Percentiles rank a stretch among this genome's conserved stretches.
These are phyloP conservation scores for Diplogasteroides magnus DNA, from an alignment of 1,140 invertebrate species.

Conservation along the genomic window DNA sequence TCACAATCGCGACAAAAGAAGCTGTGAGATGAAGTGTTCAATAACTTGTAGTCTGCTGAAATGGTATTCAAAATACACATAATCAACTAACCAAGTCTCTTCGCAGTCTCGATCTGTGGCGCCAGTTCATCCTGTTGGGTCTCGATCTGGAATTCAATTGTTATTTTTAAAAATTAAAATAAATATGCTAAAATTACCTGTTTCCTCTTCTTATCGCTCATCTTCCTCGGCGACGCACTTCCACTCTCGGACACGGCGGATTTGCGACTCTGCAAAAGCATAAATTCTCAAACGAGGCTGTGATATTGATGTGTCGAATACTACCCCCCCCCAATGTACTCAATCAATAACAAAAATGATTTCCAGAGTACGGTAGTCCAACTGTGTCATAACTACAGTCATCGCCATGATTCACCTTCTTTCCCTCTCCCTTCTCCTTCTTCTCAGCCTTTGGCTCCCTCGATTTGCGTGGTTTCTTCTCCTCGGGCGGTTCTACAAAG, in stretches of 20 bases:
- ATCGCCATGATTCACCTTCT: background rate
- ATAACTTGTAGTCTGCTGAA: no score
- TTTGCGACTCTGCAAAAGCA: background rate
- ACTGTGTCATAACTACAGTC: background rate
- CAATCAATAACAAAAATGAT: background rate
- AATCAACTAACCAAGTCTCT: background rate
- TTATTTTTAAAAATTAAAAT: background rate
- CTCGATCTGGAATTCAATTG: background rate
- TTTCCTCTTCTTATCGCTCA: background rate
- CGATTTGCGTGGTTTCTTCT: background rate
- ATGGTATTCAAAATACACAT: no score
- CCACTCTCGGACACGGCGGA: background rate
- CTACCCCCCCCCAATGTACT: no score
- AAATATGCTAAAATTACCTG: background rate
- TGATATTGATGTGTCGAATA: no score
- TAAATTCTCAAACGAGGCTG: no score
- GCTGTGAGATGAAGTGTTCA: no score
- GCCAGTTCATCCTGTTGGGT: background rate
- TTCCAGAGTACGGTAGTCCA: background rate
- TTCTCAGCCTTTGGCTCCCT: background rate
- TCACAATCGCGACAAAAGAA: no score
- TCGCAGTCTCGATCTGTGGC: background rate
- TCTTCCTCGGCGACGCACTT: background rate
- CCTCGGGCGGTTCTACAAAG: no score
- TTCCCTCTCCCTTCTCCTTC: background rate